phyloP scores from a whole-genome alignment of 2,888 invertebrate genomes.

The Napeogenes inachia region DNA sequence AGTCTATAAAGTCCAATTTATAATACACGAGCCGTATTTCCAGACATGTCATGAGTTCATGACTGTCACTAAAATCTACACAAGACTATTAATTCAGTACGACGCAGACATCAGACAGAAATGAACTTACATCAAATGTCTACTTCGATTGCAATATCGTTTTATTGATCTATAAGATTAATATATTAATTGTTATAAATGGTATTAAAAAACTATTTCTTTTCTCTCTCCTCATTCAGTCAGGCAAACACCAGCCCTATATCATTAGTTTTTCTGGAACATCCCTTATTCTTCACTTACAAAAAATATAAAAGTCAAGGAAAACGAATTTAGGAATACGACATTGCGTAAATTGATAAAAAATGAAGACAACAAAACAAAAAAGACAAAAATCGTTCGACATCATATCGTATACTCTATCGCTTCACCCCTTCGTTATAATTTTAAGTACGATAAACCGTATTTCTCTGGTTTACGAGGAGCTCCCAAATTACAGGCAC shows the following conservation, averaged over 20 bases:
- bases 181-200: too few relatives aligned
- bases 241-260: too few relatives aligned
- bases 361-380: too few relatives aligned
- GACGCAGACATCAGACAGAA: not conserved
- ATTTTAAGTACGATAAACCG: slow-evolving; percentile 31
- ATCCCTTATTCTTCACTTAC: too few relatives aligned
- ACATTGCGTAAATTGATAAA: too few relatives aligned
- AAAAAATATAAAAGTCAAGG: too few relatives aligned
- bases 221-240: too few relatives aligned
- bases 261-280: too few relatives aligned
- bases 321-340: too few relatives aligned
- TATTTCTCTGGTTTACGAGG: slow-evolving; percentile 26
- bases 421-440: slow-evolving; percentile 24
- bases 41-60: slow-evolving; percentile 3
- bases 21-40: not conserved
- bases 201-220: too few relatives aligned
- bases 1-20: slow-evolving; percentile 3
- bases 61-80: not conserved
- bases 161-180: not conserved
- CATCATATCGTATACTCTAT: not conserved
- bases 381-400: too few relatives aligned
- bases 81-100: not conserved
- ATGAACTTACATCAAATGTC: not conserved
- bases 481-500: slow-evolving; percentile 26
- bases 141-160: not conserved